Evolutionary conservation across 2,113 vertebrate genomes (phyloP).

Genomic region (Microcebus ravelobensis): DNA sequence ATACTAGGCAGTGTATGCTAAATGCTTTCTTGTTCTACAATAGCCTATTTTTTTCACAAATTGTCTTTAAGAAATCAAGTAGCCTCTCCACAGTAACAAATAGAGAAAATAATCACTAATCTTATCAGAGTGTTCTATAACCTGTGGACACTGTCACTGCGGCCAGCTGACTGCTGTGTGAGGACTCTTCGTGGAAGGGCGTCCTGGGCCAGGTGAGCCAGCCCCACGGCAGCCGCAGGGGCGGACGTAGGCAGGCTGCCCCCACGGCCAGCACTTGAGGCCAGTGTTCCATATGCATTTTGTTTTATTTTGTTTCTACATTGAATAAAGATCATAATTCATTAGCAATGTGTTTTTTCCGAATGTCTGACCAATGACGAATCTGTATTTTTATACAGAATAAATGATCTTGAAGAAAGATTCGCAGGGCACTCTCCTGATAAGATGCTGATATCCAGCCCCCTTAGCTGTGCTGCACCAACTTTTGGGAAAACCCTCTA

Average conservation of each 20-base stretch:
- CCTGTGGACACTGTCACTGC: background rate
- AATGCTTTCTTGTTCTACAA: background rate
- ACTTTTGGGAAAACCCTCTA: background rate
- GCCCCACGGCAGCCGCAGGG: accelerated
- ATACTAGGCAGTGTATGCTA: background rate
- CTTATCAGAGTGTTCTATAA: background rate
- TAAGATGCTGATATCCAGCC: background rate
- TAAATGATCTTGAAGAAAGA: background rate
- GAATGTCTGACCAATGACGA: background rate
- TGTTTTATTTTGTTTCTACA: background rate
- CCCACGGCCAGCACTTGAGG: accelerated
- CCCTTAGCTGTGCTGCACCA: background rate
- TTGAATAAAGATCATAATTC: background rate
- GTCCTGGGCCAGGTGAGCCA: background rate
- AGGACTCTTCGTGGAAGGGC: background rate
- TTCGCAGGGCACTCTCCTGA: background rate
- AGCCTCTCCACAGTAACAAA: background rate
- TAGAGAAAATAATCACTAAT: background rate
- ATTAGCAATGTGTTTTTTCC: background rate
- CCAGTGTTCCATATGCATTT: accelerated
- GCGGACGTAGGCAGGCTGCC: accelerated
- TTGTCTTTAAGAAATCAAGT: background rate
- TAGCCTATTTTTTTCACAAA: background rate
- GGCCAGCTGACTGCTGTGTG: background rate
- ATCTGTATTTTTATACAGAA: background rate